phyloP scores from a whole-genome alignment of 2,888 invertebrate genomes.

The Eurytoma adleriae region DNA sequence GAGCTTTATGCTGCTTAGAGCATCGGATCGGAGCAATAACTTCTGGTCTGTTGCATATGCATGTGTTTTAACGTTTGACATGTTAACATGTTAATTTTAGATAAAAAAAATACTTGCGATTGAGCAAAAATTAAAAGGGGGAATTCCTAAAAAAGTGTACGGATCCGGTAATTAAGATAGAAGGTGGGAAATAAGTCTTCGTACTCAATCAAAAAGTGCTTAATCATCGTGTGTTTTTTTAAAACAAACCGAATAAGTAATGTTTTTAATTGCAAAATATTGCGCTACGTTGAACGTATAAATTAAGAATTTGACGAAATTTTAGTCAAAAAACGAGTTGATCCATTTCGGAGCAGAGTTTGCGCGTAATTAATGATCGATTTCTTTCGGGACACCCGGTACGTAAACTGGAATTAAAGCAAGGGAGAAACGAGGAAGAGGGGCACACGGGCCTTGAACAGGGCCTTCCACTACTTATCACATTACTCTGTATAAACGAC shows the following conservation, averaged over 20 bases:
- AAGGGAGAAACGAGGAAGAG: conserved; percentile 33
- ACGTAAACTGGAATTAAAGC: conserved; percentile 14
- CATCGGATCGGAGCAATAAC: no score
- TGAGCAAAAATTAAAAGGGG: no score
- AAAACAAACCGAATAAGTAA: no score
- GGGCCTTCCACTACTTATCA: conserved; percentile 26
- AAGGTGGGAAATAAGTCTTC: no score
- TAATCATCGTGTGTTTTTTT: no score
- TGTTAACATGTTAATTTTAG: background rate
- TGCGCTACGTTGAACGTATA: no score
- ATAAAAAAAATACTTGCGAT: background rate
- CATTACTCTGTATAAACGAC: conserved; percentile 22
- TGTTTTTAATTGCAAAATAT: no score
- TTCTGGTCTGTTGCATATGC: background rate
- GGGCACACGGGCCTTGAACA: conserved; percentile 26
- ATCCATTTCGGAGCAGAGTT: background rate
- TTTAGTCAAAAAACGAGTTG: background rate
- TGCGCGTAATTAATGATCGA: background rate
- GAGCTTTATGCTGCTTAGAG: background rate
- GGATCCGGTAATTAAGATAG: no score
- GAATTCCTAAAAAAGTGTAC: no score
- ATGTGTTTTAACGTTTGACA: background rate
- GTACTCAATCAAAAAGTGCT: no score
- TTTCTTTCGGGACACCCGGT: conserved; percentile 13
- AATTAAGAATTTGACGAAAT: background rate